A percentile compares a stretch with the other conserved stretches of the same genome.
These are phyloP conservation scores for Lordiphosa andalusiaca DNA, from an alignment of 2,888 invertebrate species.

Conservation along the genomic window DNA sequence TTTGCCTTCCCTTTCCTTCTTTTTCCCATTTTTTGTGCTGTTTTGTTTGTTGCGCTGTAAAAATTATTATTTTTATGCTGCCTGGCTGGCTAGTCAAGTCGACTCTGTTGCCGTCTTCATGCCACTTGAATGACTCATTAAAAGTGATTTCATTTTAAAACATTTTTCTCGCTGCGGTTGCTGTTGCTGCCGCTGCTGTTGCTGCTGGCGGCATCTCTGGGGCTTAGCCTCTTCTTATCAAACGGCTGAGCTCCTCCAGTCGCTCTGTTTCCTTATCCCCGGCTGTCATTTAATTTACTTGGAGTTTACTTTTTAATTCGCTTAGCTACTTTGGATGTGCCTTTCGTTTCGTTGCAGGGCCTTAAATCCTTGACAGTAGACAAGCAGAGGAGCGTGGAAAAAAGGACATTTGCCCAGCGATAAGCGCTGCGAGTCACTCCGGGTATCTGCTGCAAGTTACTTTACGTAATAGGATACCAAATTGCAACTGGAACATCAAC, in stretches of 20 bases:
- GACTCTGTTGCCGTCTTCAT: slow-evolving; percentile 40
- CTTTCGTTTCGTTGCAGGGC: slow-evolving; percentile 42
- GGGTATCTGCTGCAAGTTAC: slow-evolving; percentile 46
- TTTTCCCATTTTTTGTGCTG: slow-evolving; percentile 12
- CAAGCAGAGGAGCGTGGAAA: slow-evolving; percentile 6
- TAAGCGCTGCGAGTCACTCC: slow-evolving; percentile 62
- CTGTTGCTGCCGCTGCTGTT: slow-evolving; percentile 20
- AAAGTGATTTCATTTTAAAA: slow-evolving; percentile 74
- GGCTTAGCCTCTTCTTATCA: slow-evolving; percentile 43
- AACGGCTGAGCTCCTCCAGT: slow-evolving; percentile 11
- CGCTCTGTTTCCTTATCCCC: slow-evolving; percentile 18
- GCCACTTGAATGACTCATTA: slow-evolving; percentile 76
- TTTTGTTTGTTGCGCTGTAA: slow-evolving; percentile 52
- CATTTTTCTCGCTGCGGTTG: slow-evolving; percentile 64
- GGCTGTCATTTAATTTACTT: slow-evolving; percentile 67
- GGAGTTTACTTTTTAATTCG: slow-evolving; percentile 71
- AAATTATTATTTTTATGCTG: slow-evolving; percentile 67
- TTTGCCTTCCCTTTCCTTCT: slow-evolving; percentile 31
- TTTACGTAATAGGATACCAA: slow-evolving; percentile 70
- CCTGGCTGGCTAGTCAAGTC: slow-evolving; percentile 41
- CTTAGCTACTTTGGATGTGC: slow-evolving; percentile 66
- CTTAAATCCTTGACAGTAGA: slow-evolving; percentile 62
- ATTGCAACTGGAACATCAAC: slow-evolving; percentile 55
- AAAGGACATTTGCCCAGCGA: slow-evolving; percentile 60
- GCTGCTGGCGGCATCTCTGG: slow-evolving; percentile 17